phyloP scores from a whole-genome alignment of 2,888 invertebrate genomes.

The Allygus modestus region DNA sequence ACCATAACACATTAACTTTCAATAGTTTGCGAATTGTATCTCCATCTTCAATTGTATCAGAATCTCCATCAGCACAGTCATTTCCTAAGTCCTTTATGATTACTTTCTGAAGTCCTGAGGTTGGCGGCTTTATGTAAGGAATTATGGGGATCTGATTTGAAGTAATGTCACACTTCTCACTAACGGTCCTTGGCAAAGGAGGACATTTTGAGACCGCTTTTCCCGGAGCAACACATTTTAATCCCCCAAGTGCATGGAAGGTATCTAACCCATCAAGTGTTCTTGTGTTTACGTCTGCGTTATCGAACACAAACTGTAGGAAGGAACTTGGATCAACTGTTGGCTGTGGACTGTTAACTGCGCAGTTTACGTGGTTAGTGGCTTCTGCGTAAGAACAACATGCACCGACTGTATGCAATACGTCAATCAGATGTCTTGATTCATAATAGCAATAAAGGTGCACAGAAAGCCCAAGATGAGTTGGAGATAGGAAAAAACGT shows the following conservation, averaged over 20 bases:
- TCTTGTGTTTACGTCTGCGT: neutral
- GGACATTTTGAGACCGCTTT: neutral
- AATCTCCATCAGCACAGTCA: too few species aligned
- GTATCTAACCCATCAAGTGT: neutral
- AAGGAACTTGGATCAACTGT: neutral
- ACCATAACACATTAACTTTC: too few species aligned
- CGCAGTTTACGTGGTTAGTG: neutral
- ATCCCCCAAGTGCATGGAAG: neutral
- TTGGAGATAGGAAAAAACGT: neutral
- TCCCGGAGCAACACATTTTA: neutral
- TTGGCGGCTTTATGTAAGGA: too few species aligned
- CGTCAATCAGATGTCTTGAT: neutral
- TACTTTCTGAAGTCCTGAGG: too few species aligned
- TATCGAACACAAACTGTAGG: neutral
- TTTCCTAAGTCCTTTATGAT: too few species aligned
- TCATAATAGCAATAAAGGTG: neutral
- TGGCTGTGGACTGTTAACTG: neutral
- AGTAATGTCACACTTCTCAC: too few species aligned
- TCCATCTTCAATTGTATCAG: too few species aligned
- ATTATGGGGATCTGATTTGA: too few species aligned
- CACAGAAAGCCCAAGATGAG: neutral
- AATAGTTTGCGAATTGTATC: too few species aligned
- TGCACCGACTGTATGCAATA: neutral
- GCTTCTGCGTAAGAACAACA: neutral
- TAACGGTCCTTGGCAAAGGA: too few species aligned